phyloP scores from a whole-genome alignment of 1,140 invertebrate species.

The Macrocentrus cingulum region DNA sequence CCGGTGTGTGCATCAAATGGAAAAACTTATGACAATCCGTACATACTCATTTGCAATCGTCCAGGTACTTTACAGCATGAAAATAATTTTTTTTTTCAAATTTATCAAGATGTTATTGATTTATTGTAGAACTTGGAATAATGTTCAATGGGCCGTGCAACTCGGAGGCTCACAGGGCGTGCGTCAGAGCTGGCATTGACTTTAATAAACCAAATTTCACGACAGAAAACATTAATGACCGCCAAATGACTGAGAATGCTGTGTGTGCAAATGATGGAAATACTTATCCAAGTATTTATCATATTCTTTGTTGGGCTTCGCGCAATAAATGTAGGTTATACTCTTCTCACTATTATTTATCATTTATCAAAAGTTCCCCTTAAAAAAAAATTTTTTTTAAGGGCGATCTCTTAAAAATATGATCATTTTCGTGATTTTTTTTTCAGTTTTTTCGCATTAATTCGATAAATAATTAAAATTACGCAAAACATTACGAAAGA shows the following conservation, averaged over 20 bases:
- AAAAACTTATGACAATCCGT: constrained; percentile 46
- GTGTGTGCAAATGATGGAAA: constrained; percentile 47
- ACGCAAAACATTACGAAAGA: too few species aligned
- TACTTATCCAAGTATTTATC: constrained; percentile 41
- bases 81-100: too few species aligned
- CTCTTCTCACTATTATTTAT: constrained; percentile 4
- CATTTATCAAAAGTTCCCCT: not conserved
- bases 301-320: constrained; percentile 40
- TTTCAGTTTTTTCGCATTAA: too few species aligned
- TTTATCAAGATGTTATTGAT: not conserved
- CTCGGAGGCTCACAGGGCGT: constrained; percentile 35
- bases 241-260: constrained; percentile 2
- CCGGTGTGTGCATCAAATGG: constrained; percentile 44
- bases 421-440: too few species aligned
- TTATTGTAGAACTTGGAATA: constrained; percentile 32
- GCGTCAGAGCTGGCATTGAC: constrained; percentile 31
- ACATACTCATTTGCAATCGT: constrained; percentile 40
- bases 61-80: too few species aligned
- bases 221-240: constrained; percentile 22
- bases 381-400: too few species aligned
- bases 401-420: too few species aligned
- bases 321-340: constrained; percentile 40
- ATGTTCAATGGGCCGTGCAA: constrained; percentile 38
- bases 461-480: too few species aligned
- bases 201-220: constrained; percentile 23